Base-by-base conservation (phyloP, 2,888 invertebrate species). In the Selenia dentaria region DNA sequence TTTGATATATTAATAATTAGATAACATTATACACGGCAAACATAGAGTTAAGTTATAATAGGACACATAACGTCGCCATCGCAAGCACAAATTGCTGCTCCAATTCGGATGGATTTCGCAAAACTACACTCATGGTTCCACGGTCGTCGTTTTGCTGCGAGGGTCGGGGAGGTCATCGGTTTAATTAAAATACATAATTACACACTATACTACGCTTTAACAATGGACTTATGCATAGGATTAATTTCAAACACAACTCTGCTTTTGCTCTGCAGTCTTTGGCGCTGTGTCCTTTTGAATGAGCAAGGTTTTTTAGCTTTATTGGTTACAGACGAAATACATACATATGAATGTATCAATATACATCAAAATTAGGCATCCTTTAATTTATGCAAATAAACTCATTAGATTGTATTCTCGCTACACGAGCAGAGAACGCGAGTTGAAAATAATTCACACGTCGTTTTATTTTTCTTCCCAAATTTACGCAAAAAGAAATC, bases 61-160 rank as follows among this genome's bases (percentile, higher is more conserved):
- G 81, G 82, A 81, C 85, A 83, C 79, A n/a, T n/a, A n/a, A n/a
- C n/a, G 80, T 81, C 79, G 72, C 79, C 32, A 24, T 28, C 47
- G 39, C 47, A 74, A 69, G 76, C 74, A 77, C 79, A 83, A 82
- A 84, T 85, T 82, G 74, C 83, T 83, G 87, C 86, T 88, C 88
- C 79, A 87, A 83, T 88, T 89, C 84, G 67, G 82, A 64, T 56
- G 62, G 57, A 70, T 87, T 85, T 85, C 86, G 88, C 75, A 88
- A 89, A 18, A 22, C 8, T 8, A 22, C 5, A 88, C 72, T 75
- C 79, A 83, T 72, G 79, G 73, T 79, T 75, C 65, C 56, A 64
- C 69, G 79, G 60, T 77, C 77, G 63, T 74, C 77, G 62, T 38
- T 59, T 60, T 64, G 45, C 57, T 54, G 55, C 49, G 58, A 57